Evolutionary conservation across 2,113 vertebrate species (phyloP), one percentile per base, ranked within the genome.

Genomic region (Dicrurus megarhynchus): DNA sequence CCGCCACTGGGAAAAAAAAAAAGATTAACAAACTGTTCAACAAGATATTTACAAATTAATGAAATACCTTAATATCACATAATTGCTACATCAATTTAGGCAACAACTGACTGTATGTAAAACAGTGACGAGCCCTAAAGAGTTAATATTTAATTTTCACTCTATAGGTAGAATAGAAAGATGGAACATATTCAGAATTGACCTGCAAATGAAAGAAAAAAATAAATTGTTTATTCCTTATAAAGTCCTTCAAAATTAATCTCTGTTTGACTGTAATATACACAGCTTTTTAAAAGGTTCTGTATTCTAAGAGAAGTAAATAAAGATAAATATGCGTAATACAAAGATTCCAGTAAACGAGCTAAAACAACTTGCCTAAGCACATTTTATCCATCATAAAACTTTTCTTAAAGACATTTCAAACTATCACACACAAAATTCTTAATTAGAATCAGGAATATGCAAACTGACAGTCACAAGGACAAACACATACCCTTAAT

Each of bases 401-500:
- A 89, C 74, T 90, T 82, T 85, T 74, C 68, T 97, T 94, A 88
- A 67, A 96, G 64, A 95, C 84, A 96, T 94, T 97, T 95, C 85
- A 93, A 90, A 95, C 56, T 68, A 78, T 19, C 47, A 73, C 64
- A 89, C 18, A 63, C 57, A 94, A 91, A 93, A 91, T 74, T 71
- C 64, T 88, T 60, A 93, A 92, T 89, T 49, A 82, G 53, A 73
- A 60, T 96, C 67, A 68, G 85, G 70, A 97, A 92, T 86, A 95
- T 39, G 85, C 77, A 94, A 96, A 96, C 64, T 86, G 81, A 94
- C 73, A 97, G 87, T 67, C 64, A 80, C 57, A 96, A 97, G 89
- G 96, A 95, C 35, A 42, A 95, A 95, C 56, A 97, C 98, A 81
- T 98, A 99, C 99, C 99, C 98, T 99, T 99, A 98, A 99, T 98